These are phyloP conservation scores for Bombyx mandarina DNA, from an alignment of 1,140 invertebrate species.

Conservation along the genomic window DNA sequence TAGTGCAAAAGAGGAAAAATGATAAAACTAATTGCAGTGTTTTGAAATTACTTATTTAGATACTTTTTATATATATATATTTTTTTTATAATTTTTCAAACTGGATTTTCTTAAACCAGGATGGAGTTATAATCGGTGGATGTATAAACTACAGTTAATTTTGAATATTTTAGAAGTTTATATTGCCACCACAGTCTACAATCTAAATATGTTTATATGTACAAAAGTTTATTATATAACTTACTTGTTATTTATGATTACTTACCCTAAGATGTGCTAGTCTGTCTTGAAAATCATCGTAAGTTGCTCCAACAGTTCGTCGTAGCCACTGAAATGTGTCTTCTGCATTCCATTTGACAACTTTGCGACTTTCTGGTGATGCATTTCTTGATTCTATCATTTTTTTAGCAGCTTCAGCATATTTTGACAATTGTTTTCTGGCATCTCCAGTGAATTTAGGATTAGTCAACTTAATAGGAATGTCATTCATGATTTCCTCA, in stretches of 20 bases:
- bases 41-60: no score
- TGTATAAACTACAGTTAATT: no score
- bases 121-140: no score
- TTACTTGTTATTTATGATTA: slow-evolving; percentile 4
- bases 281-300: slow-evolving; percentile 94
- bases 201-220: no score
- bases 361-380: slow-evolving; percentile 94
- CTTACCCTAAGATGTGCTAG: slow-evolving; percentile 78
- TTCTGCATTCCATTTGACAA: slow-evolving; percentile 98
- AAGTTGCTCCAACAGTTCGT: slow-evolving; percentile 93
- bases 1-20: no score
- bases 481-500: slow-evolving; percentile 98
- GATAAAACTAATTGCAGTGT: no score
- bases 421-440: slow-evolving; percentile 94
- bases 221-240: no score
- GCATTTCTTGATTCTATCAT: slow-evolving; percentile 95
- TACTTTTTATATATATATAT: no score
- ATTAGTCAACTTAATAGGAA: slow-evolving; percentile 94
- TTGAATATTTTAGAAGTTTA: no score
- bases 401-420: slow-evolving; percentile 96
- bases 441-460: slow-evolving; percentile 97
- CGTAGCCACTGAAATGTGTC: slow-evolving; percentile 97
- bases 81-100: background rate
- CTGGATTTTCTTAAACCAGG: background rate
- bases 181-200: no score